These are phyloP conservation scores for Corythornis vintsioides DNA, from an alignment of 2,113 vertebrate genomes.

Conservation along the genomic window DNA sequence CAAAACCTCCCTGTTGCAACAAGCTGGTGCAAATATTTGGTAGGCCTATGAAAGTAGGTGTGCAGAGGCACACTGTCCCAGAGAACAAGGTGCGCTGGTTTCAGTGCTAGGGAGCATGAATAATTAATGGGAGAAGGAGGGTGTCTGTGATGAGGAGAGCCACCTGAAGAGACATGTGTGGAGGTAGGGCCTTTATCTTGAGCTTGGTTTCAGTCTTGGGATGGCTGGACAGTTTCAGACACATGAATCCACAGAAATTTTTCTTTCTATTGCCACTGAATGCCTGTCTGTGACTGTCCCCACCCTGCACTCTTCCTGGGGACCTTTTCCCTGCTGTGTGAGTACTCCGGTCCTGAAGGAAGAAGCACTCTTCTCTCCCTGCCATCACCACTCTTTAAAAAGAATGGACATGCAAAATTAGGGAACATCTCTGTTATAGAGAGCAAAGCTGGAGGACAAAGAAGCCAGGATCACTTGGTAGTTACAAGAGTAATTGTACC, in stretches of 20 bases:
- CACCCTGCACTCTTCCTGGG: neutral
- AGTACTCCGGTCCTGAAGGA: neutral
- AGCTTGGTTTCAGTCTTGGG: neutral
- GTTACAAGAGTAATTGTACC: neutral
- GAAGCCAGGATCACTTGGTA: neutral
- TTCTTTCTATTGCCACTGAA: neutral
- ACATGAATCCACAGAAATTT: neutral
- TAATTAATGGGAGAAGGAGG: neutral
- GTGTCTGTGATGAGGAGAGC: neutral
- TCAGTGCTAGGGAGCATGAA: neutral
- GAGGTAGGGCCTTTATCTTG: neutral
- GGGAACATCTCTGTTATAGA: fast-evolving
- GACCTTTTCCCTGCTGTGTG: fast-evolving
- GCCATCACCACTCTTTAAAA: neutral
- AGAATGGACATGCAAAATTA: neutral
- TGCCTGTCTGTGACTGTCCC: neutral
- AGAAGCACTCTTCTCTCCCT: neutral
- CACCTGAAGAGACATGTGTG: fast-evolving
- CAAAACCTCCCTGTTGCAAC: neutral
- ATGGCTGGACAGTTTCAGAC: neutral
- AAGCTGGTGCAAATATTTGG: neutral
- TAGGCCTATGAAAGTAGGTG: neutral
- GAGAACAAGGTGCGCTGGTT: neutral
- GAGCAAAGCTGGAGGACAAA: neutral
- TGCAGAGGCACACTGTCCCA: neutral